These are phyloP conservation scores for Dolichallabes microphthalmus DNA, from an alignment of 2,113 vertebrate species.

Conservation along the genomic window DNA sequence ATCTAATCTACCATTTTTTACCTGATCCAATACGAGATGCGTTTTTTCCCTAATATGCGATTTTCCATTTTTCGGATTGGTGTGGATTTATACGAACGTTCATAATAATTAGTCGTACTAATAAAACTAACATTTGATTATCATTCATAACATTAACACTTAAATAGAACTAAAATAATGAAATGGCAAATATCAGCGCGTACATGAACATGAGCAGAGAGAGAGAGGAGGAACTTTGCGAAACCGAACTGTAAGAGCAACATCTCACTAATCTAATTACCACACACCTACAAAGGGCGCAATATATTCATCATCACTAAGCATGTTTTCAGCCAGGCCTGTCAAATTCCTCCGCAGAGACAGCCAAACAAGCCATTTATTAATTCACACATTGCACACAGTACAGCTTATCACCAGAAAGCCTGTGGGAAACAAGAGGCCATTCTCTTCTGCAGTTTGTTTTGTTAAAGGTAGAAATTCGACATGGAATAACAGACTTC, in stretches of 20 bases:
- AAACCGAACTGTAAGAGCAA: conserved; percentile 16
- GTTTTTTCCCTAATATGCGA: background rate
- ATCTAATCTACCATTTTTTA: background rate
- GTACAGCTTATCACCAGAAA: conserved; percentile 26
- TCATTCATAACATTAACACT: background rate
- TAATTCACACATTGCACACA: conserved; percentile 35
- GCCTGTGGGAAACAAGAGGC: conserved; percentile 19
- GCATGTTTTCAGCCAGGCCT: conserved; percentile 39
- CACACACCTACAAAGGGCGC: conserved; percentile 26
- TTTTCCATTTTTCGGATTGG: no score
- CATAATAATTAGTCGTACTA: background rate
- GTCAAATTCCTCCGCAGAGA: conserved; percentile 41
- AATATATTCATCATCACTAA: conserved; percentile 43
- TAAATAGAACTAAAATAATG: background rate
- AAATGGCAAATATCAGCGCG: background rate
- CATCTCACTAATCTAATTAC: conserved; percentile 30
- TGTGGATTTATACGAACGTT: background rate
- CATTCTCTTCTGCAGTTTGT: conserved; percentile 34
- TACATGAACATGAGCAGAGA: background rate
- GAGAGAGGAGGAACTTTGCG: background rate
- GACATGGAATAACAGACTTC: conserved; percentile 17
- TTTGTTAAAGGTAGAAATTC: conserved; percentile 48
- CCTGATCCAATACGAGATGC: background rate
- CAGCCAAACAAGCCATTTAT: conserved; percentile 39
- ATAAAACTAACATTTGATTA: background rate